Conservation (phyloP, 2,113 vertebrate genomes). For the Procapra przewalskii region DNA sequence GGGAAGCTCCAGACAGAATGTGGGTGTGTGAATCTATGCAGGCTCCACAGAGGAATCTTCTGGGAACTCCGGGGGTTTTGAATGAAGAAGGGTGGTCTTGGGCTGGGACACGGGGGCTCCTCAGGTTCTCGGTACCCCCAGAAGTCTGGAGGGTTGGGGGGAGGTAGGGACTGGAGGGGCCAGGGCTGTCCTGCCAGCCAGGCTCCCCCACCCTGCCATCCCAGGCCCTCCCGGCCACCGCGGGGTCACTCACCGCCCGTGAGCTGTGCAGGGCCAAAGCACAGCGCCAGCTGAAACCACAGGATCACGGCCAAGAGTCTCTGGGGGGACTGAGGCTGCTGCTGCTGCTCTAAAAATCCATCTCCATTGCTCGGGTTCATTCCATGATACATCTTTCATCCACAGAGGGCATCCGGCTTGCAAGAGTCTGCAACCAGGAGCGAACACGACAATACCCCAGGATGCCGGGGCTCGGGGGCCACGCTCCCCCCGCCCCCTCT, state of each 20-base stretch:
- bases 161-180: neutral
- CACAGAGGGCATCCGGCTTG: conserved; percentile 78
- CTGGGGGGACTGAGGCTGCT: conserved; percentile 65
- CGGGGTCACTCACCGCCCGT: conserved; percentile 80
- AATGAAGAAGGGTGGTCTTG: neutral
- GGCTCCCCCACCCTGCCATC: neutral
- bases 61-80: neutral
- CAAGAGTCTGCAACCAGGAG: conserved; percentile 75
- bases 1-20: neutral
- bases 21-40: neutral
- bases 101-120: neutral
- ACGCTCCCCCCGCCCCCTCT: neutral
- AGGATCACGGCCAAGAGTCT: conserved; percentile 73
- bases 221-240: neutral
- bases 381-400: conserved; percentile 85
- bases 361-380: conserved; percentile 78
- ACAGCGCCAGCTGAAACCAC: conserved; percentile 78
- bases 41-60: neutral
- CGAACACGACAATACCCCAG: conserved; percentile 13
- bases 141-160: neutral
- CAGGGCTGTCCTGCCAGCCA: neutral
- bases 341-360: conserved; percentile 71
- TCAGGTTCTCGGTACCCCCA: neutral
- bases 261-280: conserved; percentile 79
- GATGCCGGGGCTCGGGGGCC: neutral